Evolutionary conservation across 2,888 invertebrate species (phyloP), one percentile per base, ranked within the genome.

Genomic region (Neoitamus cyanurus): DNA sequence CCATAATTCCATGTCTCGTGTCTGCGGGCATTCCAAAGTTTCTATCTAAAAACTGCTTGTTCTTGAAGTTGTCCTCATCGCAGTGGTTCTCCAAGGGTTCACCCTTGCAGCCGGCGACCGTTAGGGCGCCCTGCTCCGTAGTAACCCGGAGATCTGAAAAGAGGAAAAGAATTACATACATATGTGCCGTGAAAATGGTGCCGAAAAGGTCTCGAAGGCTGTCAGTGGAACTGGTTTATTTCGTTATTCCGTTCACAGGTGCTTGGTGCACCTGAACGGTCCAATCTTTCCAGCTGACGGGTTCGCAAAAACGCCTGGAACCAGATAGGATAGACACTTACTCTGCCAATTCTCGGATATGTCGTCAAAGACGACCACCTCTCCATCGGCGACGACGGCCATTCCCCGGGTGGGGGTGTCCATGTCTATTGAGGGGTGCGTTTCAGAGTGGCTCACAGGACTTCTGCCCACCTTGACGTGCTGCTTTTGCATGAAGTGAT

Each of bases 301-400:
- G 13, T 46, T 72, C 28, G 82, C 85, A 85, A 83, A 85, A 48
- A 13, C 42, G 4, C 30, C 28, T n/a, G 11, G 20, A 31, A 31
- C 15, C 36, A 13, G 28, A 42, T 28, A 72, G 20, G 7, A 58
- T 80, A n/a, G 31, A 37, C 86, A 90, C 89, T 92, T 90, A 92
- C 94, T 94, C 92, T 95, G 95, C 96, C 96, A 96, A 88, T 94
- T 95, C 88, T 97, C 97, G 87, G 95, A 95, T 86, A 95, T 95
- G 90, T 97, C 97, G 89, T 97, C 97, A 89, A 97, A 97, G 82
- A 96, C 96, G 88, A 96, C 96, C 77, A 96, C 95, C 90, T 95
- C 96, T 25, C 94, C 95, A 86, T 94, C 94, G 85, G 94, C 93
- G 85, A 94, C 94, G 75, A 93, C 93, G 2, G 93, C 93, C 88